These are phyloP conservation scores for Mionectes olivaceus DNA, from an alignment of 2,797 vertebrate species.

Conservation along the genomic window DNA sequence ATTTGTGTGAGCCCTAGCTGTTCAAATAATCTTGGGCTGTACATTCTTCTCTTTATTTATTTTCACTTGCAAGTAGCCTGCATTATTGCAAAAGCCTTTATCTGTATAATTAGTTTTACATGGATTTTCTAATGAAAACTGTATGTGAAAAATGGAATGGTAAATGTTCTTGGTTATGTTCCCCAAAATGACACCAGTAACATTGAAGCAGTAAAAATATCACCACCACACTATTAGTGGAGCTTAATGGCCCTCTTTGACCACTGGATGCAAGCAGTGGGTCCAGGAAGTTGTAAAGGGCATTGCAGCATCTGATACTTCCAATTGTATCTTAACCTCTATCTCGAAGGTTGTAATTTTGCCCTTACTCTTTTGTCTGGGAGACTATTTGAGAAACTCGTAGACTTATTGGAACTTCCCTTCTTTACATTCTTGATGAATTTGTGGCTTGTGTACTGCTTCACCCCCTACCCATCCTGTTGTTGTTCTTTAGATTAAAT, in stretches of 20 bases:
- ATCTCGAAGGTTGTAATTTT: not conserved
- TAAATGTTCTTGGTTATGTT: not conserved
- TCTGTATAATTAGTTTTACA: slow-evolving; percentile 50
- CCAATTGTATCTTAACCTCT: not conserved
- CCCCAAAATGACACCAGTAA: not conserved
- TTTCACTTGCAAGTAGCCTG: slow-evolving; percentile 8
- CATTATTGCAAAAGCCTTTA: not conserved
- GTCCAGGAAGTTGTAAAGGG: not conserved
- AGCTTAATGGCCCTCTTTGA: not conserved
- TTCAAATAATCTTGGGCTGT: not conserved
- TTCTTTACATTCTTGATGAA: not conserved
- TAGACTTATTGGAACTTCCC: not conserved
- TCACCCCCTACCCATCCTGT: not conserved
- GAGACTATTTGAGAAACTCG: not conserved
- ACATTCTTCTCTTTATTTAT: not conserved
- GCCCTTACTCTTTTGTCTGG: not conserved
- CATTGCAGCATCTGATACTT: not conserved
- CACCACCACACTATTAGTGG: not conserved
- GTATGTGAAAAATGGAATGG: not conserved
- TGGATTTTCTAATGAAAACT: slow-evolving; percentile 17
- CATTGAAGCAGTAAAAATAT: not conserved
- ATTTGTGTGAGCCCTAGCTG: not conserved
- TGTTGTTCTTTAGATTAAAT: not conserved
- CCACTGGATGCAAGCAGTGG: not conserved
- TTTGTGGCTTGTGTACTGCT: not conserved